Conservation (phyloP, 2,888 invertebrate genomes). For the Apamea monoglypha region DNA sequence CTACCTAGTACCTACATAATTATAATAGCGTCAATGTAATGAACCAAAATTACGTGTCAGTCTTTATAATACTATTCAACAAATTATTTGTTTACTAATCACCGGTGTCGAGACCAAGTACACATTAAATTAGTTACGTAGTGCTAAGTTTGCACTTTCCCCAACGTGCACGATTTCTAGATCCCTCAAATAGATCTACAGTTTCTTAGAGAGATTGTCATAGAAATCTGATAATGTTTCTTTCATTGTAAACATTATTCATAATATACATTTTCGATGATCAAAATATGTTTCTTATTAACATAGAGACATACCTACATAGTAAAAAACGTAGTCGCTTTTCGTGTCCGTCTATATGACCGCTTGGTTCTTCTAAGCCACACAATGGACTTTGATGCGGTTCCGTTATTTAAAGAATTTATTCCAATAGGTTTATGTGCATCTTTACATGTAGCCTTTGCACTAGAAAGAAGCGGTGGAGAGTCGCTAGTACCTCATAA, state of each 20-base stretch:
- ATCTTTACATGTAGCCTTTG: not conserved
- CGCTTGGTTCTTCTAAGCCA: not conserved
- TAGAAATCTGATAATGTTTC: constrained; percentile 13
- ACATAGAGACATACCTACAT: not conserved
- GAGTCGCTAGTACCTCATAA: not conserved
- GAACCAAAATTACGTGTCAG: not conserved
- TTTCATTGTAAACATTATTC: not conserved
- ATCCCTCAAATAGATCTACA: constrained; percentile 38
- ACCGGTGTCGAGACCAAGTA: constrained; percentile 18
- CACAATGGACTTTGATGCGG: not conserved
- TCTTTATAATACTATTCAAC: not conserved
- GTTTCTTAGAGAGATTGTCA: constrained; percentile 18
- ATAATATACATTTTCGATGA: not conserved
- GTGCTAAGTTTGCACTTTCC: constrained; percentile 60
- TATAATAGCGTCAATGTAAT: not conserved
- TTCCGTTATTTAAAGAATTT: not conserved
- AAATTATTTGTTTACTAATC: constrained; percentile 33
- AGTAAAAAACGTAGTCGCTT: not conserved
- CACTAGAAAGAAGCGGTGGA: not conserved
- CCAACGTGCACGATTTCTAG: constrained; percentile 40
- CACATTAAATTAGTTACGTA: constrained; percentile 48
- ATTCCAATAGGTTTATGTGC: not conserved
- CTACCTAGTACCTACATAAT: no score
- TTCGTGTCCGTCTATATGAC: no score
- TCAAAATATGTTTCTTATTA: not conserved